A percentile compares a stretch with the other conserved stretches of the same genome.
These are phyloP conservation scores for Oreochromis niloticus DNA, from an alignment of 2,113 vertebrate genomes.

Conservation along the genomic window DNA sequence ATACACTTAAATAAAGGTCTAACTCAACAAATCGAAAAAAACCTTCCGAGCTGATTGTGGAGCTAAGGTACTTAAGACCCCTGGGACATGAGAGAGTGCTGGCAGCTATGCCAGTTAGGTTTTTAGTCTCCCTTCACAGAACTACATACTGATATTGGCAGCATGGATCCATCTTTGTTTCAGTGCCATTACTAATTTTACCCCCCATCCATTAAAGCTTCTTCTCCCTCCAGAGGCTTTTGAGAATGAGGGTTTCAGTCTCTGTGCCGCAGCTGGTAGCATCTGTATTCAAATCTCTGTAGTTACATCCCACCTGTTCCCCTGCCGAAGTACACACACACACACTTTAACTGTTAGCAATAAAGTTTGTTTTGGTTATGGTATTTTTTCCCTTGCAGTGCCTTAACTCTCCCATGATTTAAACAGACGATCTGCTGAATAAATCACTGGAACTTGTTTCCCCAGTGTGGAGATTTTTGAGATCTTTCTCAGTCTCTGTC, in stretches of 20 bases:
- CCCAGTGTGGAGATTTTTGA: background rate
- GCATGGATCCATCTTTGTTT: constrained; percentile 12
- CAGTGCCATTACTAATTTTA: constrained; percentile 45
- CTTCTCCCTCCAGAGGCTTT: background rate
- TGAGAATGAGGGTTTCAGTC: constrained; percentile 7
- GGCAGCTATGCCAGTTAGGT: background rate
- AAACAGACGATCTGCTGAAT: constrained; percentile 11
- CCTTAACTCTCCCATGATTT: background rate
- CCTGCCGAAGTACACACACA: background rate
- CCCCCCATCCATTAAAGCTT: constrained; percentile 28
- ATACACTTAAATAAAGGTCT: background rate
- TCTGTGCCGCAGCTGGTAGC: background rate
- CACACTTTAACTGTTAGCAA: background rate
- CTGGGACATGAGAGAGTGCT: background rate
- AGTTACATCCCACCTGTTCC: constrained; percentile 12
- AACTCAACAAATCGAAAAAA: background rate
- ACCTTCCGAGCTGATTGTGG: background rate
- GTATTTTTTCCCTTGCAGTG: background rate
- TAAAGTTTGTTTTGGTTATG: background rate
- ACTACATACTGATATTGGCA: constrained; percentile 33
- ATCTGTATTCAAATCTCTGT: constrained; percentile 30
- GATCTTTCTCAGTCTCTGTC: background rate
- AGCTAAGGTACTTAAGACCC: background rate
- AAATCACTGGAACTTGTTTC: constrained; percentile 14
- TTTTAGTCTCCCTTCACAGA: background rate